These are phyloP conservation scores for Artemia franciscana DNA, from an alignment of 1,140 invertebrate genomes.

Conservation along the genomic window DNA sequence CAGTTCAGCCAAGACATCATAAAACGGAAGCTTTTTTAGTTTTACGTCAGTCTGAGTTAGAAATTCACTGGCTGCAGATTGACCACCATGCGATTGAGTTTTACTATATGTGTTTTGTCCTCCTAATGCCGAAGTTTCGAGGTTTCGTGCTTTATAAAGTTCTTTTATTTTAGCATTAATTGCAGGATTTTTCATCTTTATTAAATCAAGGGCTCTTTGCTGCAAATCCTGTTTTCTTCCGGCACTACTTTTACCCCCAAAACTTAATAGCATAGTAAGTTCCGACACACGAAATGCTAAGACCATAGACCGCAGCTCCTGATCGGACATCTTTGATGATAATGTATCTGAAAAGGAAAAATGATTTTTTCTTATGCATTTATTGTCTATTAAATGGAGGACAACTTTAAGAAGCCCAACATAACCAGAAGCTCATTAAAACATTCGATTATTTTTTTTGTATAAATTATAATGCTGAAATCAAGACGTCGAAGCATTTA, in stretches of 20 bases:
- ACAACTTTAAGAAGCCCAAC: too few species aligned
- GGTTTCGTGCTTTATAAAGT: conserved; percentile 46
- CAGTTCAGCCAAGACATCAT: conserved; percentile 61
- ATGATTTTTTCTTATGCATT: too few species aligned
- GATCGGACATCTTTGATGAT: neutral
- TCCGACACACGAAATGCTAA: conserved; percentile 60
- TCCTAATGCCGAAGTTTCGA: too few species aligned
- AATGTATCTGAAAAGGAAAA: too few species aligned
- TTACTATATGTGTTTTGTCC: neutral
- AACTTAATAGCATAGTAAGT: conserved; percentile 56
- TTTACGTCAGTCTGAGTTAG: conserved; percentile 74
- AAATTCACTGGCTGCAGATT: conserved; percentile 12
- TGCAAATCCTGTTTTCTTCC: conserved; percentile 69
- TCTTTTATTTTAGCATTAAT: conserved; percentile 56
- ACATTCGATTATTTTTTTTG: too few species aligned
- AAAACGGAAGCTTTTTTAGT: conserved; percentile 76
- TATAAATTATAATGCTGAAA: too few species aligned
- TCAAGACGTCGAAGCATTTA: too few species aligned
- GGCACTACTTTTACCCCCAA: conserved; percentile 57
- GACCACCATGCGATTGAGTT: neutral
- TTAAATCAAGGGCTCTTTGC: conserved; percentile 45
- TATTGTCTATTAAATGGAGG: too few species aligned
- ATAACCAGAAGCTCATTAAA: too few species aligned
- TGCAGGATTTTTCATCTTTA: conserved; percentile 40
- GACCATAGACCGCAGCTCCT: conserved; percentile 33